Base-by-base conservation (phyloP, 1,140 invertebrate species). In the Panonychus citri region DNA sequence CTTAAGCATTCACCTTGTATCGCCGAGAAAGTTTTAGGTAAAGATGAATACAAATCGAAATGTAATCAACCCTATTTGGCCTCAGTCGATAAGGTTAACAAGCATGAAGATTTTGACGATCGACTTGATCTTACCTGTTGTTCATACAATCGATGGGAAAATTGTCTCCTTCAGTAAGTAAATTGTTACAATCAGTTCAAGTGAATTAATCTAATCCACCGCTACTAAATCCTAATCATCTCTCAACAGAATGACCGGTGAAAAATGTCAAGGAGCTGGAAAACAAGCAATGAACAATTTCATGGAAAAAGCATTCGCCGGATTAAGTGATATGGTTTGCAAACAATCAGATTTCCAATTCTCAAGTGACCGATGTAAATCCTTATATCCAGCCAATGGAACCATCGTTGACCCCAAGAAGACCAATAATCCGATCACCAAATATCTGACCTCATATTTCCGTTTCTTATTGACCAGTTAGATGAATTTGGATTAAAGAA, bases 1-100 rank as follows among this genome's bases (percentile, higher is more conserved):
- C 50, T 62, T 7, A 19, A 53, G 34, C 43, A 56, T 46, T 59
- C 60, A 7, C 57, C 57, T 3, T 62, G 61, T 46, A 59, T 61
- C 26, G 40, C 55, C n/a, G 57, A 56, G 12, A 61, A 61, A 26
- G 60, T 61, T 13, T 15, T 61, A 1, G 24, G 28, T n/a, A 53
- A 40, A 39, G 10, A 28, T n/a, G 39, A 48, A 17, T 56, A 56
- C 50, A 56, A 56, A 26, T 15, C 30, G 1, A 52, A 56, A n/a
- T 60, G 59, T 48, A 52, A 51, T 37, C 19, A 52, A 21, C 15
- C 42, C 17, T 58, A 50, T 39, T 13, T 59, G 3, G 52, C 59
- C 1, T 39, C 59, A 3, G 8, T 55, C 10, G 39, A 43, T n/a
- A 55, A 55, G 54, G 27, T 28, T 21, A 46, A 28, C 13, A 46